phyloP scores from a whole-genome alignment of 2,888 invertebrate genomes.

The Polyommatus icarus region DNA sequence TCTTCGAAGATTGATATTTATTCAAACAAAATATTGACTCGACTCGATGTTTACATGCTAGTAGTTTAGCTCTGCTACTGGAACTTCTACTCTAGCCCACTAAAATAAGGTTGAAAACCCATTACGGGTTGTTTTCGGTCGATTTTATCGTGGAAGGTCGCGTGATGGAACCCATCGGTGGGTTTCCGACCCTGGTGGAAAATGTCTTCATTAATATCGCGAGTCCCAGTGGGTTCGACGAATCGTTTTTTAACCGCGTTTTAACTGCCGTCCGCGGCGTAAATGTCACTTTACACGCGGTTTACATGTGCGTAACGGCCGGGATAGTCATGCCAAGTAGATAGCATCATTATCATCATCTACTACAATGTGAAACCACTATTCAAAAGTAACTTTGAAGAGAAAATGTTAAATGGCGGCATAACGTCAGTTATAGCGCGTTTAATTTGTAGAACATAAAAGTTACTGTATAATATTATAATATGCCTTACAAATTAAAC shows the following conservation, averaged over 20 bases:
- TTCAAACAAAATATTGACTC: conserved; percentile 30
- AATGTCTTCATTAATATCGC: conserved; percentile 52
- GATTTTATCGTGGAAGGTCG: conserved; percentile 44
- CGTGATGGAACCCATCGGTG: conserved; percentile 54
- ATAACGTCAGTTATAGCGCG: too few species aligned
- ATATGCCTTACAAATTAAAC: too few species aligned
- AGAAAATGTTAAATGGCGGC: too few species aligned
- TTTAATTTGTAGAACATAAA: too few species aligned
- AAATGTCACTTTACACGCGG: conserved; percentile 23
- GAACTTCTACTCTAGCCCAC: not conserved
- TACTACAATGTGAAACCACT: not conserved
- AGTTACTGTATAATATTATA: too few species aligned
- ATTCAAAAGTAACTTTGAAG: not conserved
- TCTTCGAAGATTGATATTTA: conserved; percentile 29
- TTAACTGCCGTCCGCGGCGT: conserved; percentile 5
- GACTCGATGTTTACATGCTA: conserved; percentile 25
- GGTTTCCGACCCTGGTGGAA: conserved; percentile 39
- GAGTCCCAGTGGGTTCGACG: conserved; percentile 31
- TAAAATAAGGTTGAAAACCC: conserved; percentile 6
- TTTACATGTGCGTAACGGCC: conserved; percentile 16
- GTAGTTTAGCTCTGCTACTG: not conserved
- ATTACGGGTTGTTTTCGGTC: conserved; percentile 29
- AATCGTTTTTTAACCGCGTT: conserved; percentile 24
- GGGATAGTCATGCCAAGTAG: not conserved
- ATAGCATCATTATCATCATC: not conserved